These are phyloP conservation scores for Arge pagana DNA, from an alignment of 2,888 invertebrate species.

Conservation along the genomic window DNA sequence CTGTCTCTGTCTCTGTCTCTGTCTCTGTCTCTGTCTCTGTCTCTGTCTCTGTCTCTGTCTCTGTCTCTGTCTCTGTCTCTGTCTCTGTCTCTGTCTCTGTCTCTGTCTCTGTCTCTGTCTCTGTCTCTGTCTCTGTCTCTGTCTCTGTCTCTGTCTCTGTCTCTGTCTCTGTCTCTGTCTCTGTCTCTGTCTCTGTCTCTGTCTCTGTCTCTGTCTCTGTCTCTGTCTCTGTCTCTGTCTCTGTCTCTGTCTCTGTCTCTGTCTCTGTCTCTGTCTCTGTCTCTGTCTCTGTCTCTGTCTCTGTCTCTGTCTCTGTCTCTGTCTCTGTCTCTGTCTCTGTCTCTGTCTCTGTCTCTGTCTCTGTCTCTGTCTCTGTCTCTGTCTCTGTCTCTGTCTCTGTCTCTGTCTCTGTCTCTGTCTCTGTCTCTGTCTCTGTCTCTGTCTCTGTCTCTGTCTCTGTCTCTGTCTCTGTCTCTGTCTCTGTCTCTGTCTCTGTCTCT, in stretches of 20 bases:
- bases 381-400: background rate
- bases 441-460: background rate
- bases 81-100: background rate
- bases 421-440: background rate
- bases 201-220: background rate
- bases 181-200: background rate
- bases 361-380: background rate
- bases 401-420: background rate
- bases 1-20: background rate
- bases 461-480: background rate
- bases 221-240: conserved; percentile 8
- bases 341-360: background rate
- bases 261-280: conserved; percentile 12
- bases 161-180: background rate
- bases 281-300: conserved; percentile 4
- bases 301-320: background rate
- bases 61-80: background rate
- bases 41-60: background rate
- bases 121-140: background rate
- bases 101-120: background rate
- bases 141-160: background rate
- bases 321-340: background rate
- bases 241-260: conserved; percentile 14
- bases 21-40: background rate
- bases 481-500: background rate